A percentile compares a stretch with the other conserved stretches of the same genome.
Evolutionary conservation across 2,113 vertebrate species (phyloP).

Genomic region (Amphilophus citrinellus): DNA sequence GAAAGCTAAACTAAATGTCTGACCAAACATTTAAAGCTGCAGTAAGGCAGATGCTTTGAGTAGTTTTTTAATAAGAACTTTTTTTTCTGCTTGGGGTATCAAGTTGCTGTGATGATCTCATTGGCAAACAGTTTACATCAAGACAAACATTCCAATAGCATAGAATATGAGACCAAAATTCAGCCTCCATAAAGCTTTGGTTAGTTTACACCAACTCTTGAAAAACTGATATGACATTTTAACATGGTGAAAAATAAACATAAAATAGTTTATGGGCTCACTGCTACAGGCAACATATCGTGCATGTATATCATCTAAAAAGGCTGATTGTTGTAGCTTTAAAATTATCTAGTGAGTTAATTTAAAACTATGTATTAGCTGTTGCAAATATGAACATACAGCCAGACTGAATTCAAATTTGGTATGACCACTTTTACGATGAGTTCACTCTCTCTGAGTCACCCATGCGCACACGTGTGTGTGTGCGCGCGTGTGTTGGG

Average conservation of each 20-base stretch:
- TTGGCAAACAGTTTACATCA: too few species aligned
- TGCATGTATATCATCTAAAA: not conserved
- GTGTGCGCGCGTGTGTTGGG: not conserved
- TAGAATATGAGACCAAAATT: not conserved
- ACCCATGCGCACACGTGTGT: not conserved
- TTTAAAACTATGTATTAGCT: not conserved
- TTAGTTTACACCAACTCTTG: not conserved
- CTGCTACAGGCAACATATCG: not conserved
- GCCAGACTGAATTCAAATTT: not conserved
- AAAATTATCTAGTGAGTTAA: not conserved
- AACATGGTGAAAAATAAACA: not conserved
- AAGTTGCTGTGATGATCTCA: too few species aligned
- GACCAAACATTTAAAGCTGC: not conserved
- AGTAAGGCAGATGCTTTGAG: not conserved
- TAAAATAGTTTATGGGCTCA: accelerated
- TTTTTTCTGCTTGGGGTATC: too few species aligned
- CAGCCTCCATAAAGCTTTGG: not conserved
- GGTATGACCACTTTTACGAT: not conserved
- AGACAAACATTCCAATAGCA: too few species aligned
- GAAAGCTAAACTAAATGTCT: too few species aligned
- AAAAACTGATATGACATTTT: not conserved
- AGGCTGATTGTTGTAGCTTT: not conserved
- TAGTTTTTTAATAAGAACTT: not conserved
- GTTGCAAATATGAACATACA: not conserved
- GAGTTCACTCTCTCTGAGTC: not conserved